Percentiles rank a stretch among this genome's conserved stretches.
phyloP scores from a whole-genome alignment of 2,797 vertebrate species.

The Oreochromis mossambicus region DNA sequence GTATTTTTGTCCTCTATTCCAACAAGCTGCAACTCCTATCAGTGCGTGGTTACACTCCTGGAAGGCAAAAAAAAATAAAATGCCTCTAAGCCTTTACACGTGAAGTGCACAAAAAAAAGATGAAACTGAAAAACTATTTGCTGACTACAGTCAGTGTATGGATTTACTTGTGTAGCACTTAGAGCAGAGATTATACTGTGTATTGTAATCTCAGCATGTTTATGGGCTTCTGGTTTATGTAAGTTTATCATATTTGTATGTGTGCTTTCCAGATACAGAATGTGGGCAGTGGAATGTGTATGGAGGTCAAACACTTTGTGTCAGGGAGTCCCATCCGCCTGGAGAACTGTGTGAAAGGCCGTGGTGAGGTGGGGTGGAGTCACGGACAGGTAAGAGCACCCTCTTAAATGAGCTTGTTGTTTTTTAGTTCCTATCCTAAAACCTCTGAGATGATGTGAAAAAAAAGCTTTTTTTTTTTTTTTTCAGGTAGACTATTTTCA shows the following conservation, averaged over 20 bases:
- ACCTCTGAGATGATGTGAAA: not conserved
- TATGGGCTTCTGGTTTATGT: not conserved
- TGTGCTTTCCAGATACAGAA: conserved; percentile 78
- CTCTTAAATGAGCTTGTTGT: not conserved
- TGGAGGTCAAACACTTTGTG: conserved; percentile 86
- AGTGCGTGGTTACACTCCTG: not conserved
- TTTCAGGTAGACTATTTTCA: not conserved
- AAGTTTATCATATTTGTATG: not conserved
- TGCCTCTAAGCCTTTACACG: not conserved
- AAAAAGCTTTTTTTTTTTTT: accelerated
- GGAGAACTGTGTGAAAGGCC: conserved; percentile 85
- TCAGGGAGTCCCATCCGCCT: conserved; percentile 84
- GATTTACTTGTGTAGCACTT: not conserved
- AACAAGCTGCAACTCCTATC: not conserved
- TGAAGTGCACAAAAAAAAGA: not conserved
- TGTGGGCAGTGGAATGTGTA: conserved; percentile 81
- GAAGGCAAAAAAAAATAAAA: not conserved
- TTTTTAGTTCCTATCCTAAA: not conserved
- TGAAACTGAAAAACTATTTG: not conserved
- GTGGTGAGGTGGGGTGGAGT: conserved; percentile 84
- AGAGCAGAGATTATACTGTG: not conserved
- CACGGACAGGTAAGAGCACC: conserved; percentile 82
- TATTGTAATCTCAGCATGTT: not conserved
- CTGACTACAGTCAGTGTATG: not conserved
- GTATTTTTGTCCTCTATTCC: not conserved